Conservation (phyloP, 2,113 vertebrate genomes). For the Tapirus terrestris region DNA sequence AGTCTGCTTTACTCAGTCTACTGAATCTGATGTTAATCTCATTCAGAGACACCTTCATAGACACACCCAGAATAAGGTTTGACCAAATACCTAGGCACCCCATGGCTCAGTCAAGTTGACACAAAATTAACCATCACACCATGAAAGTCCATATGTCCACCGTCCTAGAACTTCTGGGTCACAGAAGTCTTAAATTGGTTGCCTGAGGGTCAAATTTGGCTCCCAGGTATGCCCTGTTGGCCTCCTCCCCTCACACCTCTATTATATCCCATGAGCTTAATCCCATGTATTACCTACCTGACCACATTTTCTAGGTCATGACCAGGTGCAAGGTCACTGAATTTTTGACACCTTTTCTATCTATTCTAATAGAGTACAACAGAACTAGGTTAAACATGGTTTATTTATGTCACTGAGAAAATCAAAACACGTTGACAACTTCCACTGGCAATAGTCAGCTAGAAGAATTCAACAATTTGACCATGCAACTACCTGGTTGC, state of each 20-base stretch:
- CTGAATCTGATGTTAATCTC: neutral
- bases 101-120: neutral
- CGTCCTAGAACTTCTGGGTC: neutral
- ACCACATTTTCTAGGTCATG: neutral
- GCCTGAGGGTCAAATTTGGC: neutral
- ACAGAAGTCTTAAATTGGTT: neutral
- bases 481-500: neutral
- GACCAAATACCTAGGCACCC: neutral
- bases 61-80: neutral
- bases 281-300: neutral
- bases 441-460: neutral
- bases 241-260: fast-evolving
- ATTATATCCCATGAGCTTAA: neutral
- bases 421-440: neutral
- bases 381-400: neutral
- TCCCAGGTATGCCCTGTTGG: neutral
- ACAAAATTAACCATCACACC: neutral
- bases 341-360: neutral
- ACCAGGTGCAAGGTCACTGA: neutral
- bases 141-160: neutral
- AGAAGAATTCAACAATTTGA: conserved; percentile 33
- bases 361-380: neutral
- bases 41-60: neutral
- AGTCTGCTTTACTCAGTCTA: neutral
- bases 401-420: conserved; percentile 2